phyloP scores from a whole-genome alignment of 2,888 invertebrate genomes.

The Dione juno region DNA sequence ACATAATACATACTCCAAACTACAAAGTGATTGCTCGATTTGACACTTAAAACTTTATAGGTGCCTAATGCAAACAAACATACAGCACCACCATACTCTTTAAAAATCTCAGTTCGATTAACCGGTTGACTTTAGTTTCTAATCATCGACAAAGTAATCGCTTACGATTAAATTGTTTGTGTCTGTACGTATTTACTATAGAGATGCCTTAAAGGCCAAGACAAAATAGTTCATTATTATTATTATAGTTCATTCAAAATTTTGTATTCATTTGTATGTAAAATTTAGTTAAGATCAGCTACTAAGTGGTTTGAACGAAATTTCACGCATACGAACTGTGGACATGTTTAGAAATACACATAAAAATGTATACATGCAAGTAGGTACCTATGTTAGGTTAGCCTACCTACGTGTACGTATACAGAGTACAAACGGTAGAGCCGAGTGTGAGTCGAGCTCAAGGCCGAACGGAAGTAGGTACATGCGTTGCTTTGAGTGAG shows the following conservation, averaged over 20 bases:
- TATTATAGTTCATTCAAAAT: neutral
- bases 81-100: too few relatives aligned
- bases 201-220: too few relatives aligned
- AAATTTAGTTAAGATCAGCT: neutral
- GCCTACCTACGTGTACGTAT: neutral
- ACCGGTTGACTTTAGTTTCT: too few relatives aligned
- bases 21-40: neutral
- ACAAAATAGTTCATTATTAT: too few relatives aligned
- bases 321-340: neutral
- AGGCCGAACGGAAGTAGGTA: constrained; percentile 12
- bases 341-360: neutral
- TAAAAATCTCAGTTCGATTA: too few relatives aligned
- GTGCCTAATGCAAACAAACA: neutral
- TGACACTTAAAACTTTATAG: neutral
- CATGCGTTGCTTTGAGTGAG: neutral
- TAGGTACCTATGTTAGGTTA: too few relatives aligned
- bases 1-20: neutral
- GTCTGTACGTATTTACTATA: too few relatives aligned
- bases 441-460: neutral
- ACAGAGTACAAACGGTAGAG: neutral
- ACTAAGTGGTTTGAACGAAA: neutral
- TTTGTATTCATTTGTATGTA: neutral
- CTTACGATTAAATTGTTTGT: too few relatives aligned
- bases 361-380: neutral
- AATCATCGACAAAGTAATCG: too few relatives aligned